Base-by-base conservation (phyloP, 2,888 invertebrate genomes). In the Lepas anatifera region DNA sequence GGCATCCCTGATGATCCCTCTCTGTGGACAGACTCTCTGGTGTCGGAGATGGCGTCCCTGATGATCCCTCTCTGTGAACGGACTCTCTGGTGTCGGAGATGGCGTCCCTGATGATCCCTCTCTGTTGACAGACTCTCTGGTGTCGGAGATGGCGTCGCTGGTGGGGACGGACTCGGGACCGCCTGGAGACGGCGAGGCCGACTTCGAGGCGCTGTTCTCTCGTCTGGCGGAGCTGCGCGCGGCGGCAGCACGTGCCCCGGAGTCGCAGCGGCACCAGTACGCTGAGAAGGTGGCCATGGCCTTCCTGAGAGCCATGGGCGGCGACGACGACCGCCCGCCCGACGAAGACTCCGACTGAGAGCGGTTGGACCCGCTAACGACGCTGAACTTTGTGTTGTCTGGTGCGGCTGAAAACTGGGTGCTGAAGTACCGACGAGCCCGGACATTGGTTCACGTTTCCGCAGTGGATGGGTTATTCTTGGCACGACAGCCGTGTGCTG, bases 291-390 rank as follows among this genome's bases (percentile, higher is more conserved):
- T 89, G 77, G 87, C 88, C 1, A 83, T 86, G 72, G 86, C 87
- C 25, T 89, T 89, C 78, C 89, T 88, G 88, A 84, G 84, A 76
- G 87, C 88, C 1, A 86, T 89, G 76, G 88, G 88, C 27, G 88
- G 88, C 27, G 87, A 87, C 77, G 81, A 81, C 41, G 86, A 86
- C 73, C 89, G 89, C 80, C 81, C 87, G 72, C 81, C 81, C 70
- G 85, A 77, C 35, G 71, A 78, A 22, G 76, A 76, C 32, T 76
- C 75, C 6, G 75, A 77, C 37, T 71, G 69, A n/a, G n/a, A n/a
- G n/a, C n/a, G n/a, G n/a, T n/a, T n/a, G n/a, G n/a, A n/a, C n/a
- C n/a, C n/a, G 25, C 32, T 29, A 22, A 18, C n/a, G 48, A n/a
- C 48, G 48, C 2, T 16, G 18, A 27, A 52, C 52, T n/a, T n/a